Conservation (phyloP, 64 coral and sea anemone species). For the Dendrophyllia cribrosa region DNA sequence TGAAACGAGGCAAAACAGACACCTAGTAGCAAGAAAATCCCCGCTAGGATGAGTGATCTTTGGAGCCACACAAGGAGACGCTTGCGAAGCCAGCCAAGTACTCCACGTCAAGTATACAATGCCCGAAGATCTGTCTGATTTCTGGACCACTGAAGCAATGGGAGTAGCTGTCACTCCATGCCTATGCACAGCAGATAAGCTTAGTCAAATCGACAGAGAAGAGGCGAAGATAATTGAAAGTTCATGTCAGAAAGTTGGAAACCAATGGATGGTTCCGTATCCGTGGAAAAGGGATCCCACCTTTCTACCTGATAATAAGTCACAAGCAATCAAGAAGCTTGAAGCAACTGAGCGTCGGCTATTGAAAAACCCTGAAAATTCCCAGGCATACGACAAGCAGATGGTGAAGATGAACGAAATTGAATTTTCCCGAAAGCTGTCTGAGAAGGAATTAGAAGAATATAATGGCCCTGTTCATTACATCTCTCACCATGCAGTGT, state of each 20-base stretch:
- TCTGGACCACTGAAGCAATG: conserved; percentile 64
- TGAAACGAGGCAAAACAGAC: neutral
- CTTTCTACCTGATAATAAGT: conserved; percentile 45
- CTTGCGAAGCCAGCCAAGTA: too few species aligned
- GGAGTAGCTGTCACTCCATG: conserved; percentile 25
- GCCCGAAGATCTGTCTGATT: conserved; percentile 23
- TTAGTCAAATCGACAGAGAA: conserved; percentile 51
- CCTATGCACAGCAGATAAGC: conserved; percentile 35
- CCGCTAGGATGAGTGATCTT: too few species aligned
- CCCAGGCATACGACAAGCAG: neutral
- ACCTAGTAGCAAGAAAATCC: neutral
- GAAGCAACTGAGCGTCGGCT: conserved; percentile 53
- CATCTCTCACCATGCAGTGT: neutral
- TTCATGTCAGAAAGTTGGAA: conserved; percentile 39
- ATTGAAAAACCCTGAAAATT: neutral
- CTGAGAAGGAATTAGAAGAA: neutral
- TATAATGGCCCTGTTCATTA: neutral
- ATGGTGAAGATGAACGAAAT: neutral
- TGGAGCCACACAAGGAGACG: too few species aligned
- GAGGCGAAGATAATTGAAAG: conserved; percentile 33
- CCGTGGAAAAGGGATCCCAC: conserved; percentile 57
- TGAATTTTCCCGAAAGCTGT: neutral
- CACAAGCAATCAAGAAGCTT: conserved; percentile 15
- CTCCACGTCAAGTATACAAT: too few species aligned
- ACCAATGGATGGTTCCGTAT: conserved; percentile 63